Evolutionary conservation across 2,888 invertebrate species (phyloP), one percentile per base, ranked within the genome.

Genomic region (Caenorhabditis sinica): DNA sequence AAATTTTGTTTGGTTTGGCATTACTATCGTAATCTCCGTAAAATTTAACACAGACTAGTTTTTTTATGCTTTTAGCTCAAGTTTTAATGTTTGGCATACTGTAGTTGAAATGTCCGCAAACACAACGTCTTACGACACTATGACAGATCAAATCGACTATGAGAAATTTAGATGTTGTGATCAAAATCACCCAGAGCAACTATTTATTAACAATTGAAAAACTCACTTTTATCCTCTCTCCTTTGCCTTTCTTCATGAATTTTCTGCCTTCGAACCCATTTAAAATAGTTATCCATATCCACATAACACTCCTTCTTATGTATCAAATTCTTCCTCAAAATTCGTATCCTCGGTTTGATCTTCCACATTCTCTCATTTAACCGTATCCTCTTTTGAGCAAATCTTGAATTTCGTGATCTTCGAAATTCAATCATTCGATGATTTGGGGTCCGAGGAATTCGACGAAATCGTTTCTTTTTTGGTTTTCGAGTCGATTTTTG

Each of bases 401-500:
- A n/a, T 28, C 33, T 13, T 8, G 15, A 30, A 33, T 77, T 77
- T 25, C 58, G 49, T 0, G 36, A 17, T 6, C 53, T n/a, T 20
- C 51, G 43, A 28, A 53, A 28, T 15, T 61, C 43, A 15, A 77
- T 53, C 71, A 71, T 63, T 36, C 77, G 68, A 2, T 33, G 61
- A 1, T 51, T 20, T 25, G 36, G 45, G 5, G 45, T 60, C 13
- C 36, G 6, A 2, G 76, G 76, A 23, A 56, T 4, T 13, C 60
- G 43, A 2, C 69, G 11, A 28, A 33, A 68, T 28, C 69, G 15
- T 13, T 33, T 8, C 20, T 40, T 60, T 61, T 33, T 30, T 2
- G 43, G 30, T 58, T 56, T 43, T 53, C 43, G 23, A 3, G 9
- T 9, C 71, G 58, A n/a, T 40, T 43, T 43, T 56, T 28, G 15